These are phyloP conservation scores for Ptyas mucosa DNA, from an alignment of 2,113 vertebrate genomes.

Conservation along the genomic window DNA sequence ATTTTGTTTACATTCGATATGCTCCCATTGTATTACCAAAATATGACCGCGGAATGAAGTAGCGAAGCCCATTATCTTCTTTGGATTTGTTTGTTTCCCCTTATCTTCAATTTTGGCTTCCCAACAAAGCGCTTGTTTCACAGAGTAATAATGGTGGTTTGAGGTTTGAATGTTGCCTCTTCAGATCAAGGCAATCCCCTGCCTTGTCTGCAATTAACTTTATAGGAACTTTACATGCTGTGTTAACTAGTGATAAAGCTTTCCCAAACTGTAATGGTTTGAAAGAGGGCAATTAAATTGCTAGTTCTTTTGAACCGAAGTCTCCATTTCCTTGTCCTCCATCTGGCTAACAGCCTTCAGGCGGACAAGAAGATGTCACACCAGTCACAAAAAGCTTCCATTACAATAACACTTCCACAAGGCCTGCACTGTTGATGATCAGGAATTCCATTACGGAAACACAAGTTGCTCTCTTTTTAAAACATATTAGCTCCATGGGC, in stretches of 20 bases:
- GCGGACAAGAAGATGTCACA: slow-evolving; percentile 23
- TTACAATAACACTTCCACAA: slow-evolving; percentile 37
- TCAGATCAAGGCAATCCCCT: slow-evolving; percentile 34
- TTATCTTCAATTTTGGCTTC: background rate
- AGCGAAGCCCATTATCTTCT: background rate
- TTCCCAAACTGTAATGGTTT: slow-evolving; percentile 29
- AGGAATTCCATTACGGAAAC: slow-evolving; percentile 32
- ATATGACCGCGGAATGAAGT: background rate
- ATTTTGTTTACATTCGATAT: background rate
- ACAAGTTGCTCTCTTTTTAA: slow-evolving; percentile 31
- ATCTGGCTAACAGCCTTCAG: slow-evolving; percentile 50
- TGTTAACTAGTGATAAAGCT: slow-evolving; percentile 33
- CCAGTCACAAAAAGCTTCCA: slow-evolving; percentile 23
- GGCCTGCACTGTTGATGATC: slow-evolving; percentile 3
- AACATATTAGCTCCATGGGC: slow-evolving; percentile 37
- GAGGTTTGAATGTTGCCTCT: slow-evolving; percentile 26
- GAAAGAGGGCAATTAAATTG: slow-evolving; percentile 33
- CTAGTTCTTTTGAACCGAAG: slow-evolving; percentile 39
- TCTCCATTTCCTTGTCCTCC: slow-evolving; percentile 34
- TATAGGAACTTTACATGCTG: slow-evolving; percentile 47
- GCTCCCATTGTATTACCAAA: background rate
- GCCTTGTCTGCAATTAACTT: slow-evolving; percentile 35
- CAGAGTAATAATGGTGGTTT: background rate
- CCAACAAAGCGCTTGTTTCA: background rate
- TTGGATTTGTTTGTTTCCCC: background rate